phyloP scores from a whole-genome alignment of 2,797 vertebrate species.

The Propithecus perrieri region DNA sequence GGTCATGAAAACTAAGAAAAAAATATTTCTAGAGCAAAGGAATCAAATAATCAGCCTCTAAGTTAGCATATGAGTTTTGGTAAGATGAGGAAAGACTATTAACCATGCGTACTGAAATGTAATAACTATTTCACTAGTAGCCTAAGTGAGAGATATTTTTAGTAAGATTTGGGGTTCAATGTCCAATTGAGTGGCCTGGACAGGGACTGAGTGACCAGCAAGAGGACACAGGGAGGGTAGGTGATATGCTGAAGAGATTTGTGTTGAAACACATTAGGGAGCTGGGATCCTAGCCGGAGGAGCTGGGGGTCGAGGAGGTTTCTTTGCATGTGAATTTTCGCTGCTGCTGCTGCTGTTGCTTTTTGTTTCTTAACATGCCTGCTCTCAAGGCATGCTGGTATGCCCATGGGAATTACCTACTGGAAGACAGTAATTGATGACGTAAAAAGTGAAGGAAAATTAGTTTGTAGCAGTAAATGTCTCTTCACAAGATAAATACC shows the following conservation, averaged over 20 bases:
- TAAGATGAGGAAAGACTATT: neutral
- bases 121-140: neutral
- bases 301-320: neutral
- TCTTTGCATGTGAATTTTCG: neutral
- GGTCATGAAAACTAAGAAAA: neutral
- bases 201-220: neutral
- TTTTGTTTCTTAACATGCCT: neutral
- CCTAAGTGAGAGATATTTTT: neutral
- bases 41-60: neutral
- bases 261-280: neutral
- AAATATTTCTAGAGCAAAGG: neutral
- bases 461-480: neutral
- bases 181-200: neutral
- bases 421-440: neutral
- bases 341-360: neutral
- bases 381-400: neutral
- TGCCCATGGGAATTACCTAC: neutral
- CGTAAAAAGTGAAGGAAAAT: neutral
- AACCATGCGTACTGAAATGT: neutral
- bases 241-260: neutral
- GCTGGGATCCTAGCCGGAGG: neutral
- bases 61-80: neutral
- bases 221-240: neutral
- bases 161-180: neutral
- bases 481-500: neutral